Percentiles rank a stretch among this genome's conserved stretches.
Evolutionary conservation across 2,797 vertebrate species (phyloP).

Genomic region (Anguilla anguilla): DNA sequence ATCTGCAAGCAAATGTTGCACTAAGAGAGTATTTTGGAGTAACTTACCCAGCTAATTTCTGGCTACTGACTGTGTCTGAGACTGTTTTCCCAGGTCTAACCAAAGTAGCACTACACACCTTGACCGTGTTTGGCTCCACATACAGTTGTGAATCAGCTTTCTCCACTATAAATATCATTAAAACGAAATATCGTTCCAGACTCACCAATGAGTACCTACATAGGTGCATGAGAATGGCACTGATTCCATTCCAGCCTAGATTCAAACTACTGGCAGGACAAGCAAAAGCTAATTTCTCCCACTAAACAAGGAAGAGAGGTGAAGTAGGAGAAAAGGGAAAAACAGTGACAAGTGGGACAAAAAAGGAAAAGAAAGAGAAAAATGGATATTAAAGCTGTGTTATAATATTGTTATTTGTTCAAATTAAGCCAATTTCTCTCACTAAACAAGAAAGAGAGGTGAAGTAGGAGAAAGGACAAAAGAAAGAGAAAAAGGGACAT

Average conservation of each 20-base stretch:
- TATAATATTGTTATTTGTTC: too few relatives aligned
- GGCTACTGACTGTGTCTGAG: slow-evolving; percentile 17
- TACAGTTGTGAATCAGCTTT: slow-evolving; percentile 36
- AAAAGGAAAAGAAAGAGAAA: not conserved
- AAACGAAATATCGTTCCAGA: slow-evolving; percentile 32
- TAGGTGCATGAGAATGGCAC: too few relatives aligned
- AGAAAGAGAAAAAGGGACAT: too few relatives aligned
- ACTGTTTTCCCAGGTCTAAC: slow-evolving; percentile 27
- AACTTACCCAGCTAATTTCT: slow-evolving; percentile 30
- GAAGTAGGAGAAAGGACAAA: too few relatives aligned
- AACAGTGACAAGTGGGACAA: not conserved
- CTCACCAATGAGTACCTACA: too few relatives aligned
- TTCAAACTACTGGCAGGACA: too few relatives aligned
- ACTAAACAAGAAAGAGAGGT: too few relatives aligned
- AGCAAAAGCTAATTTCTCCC: not conserved
- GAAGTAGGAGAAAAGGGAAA: slow-evolving; percentile 1
- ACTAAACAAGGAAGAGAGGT: slow-evolving; percentile 25
- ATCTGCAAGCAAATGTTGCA: slow-evolving; percentile 31
- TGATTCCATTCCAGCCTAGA: too few relatives aligned
- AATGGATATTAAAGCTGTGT: slow-evolving; percentile 11
- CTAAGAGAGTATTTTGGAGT: slow-evolving; percentile 39
- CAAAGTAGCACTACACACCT: slow-evolving; percentile 24
- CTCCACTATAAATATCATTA: slow-evolving; percentile 41
- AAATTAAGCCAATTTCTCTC: too few relatives aligned
- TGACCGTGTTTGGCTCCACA: slow-evolving; percentile 33